A percentile compares a stretch with the other conserved stretches of the same genome.
Conservation (phyloP, 1,140 invertebrate species). For the Drosophila ananassae region DNA sequence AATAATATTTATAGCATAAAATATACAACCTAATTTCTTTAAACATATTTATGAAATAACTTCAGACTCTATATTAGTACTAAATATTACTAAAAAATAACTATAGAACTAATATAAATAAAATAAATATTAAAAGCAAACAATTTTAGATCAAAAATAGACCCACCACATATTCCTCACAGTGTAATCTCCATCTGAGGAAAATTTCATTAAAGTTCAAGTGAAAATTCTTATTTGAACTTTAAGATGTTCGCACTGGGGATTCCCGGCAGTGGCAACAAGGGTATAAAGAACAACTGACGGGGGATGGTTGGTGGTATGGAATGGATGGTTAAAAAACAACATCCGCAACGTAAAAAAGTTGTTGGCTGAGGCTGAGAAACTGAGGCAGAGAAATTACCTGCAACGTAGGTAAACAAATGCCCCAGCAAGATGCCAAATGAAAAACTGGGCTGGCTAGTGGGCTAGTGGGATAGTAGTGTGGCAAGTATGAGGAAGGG, state of each 20-base stretch:
- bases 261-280: conserved; percentile 27
- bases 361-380: conserved; percentile 4
- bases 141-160: too few species aligned
- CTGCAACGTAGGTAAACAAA: conserved; percentile 51
- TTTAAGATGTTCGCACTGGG: conserved; percentile 64
- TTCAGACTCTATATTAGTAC: too few species aligned
- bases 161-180: background rate
- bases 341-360: conserved; percentile 30
- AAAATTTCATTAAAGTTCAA: conserved; percentile 71
- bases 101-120: too few species aligned
- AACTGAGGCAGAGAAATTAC: conserved; percentile 31
- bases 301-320: background rate
- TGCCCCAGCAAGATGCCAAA: conserved; percentile 29
- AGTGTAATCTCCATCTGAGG: background rate
- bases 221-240: conserved; percentile 37
- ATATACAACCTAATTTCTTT: too few species aligned
- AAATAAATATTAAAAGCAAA: too few species aligned
- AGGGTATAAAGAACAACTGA: conserved; percentile 80
- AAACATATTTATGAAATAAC: too few species aligned
- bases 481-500: too few species aligned
- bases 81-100: too few species aligned
- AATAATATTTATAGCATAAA: too few species aligned
- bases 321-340: conserved; percentile 5
- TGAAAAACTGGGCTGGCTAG: background rate
- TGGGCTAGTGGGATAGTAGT: too few species aligned